These are phyloP conservation scores for Lepus europaeus DNA, from an alignment of 2,113 vertebrate genomes.

Conservation along the genomic window DNA sequence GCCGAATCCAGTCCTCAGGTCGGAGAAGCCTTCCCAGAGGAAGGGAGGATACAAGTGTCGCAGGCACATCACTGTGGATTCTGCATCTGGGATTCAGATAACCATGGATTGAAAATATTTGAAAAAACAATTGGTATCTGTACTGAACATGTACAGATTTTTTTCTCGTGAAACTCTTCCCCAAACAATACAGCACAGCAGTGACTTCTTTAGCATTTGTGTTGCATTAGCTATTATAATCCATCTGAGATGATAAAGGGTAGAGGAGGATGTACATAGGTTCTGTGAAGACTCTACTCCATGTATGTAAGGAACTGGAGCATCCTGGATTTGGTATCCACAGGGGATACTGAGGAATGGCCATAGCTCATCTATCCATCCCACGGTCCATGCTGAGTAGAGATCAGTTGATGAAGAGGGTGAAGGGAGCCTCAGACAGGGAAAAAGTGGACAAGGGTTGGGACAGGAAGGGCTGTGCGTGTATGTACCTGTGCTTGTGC, in stretches of 20 bases:
- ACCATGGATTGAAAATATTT: neutral
- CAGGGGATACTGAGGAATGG: neutral
- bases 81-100: neutral
- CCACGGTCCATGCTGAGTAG: neutral
- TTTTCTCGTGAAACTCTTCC: neutral
- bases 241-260: neutral
- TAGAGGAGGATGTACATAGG: neutral
- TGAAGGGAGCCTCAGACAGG: neutral
- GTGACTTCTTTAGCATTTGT: neutral
- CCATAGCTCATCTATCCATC: neutral
- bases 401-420: neutral
- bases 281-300: neutral
- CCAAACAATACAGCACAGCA: neutral
- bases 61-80: neutral
- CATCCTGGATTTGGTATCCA: neutral
- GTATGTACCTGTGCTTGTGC: neutral
- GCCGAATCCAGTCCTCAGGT: neutral
- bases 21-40: neutral
- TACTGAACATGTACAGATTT: neutral
- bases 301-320: neutral
- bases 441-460: neutral
- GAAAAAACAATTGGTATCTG: neutral
- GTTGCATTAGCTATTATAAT: neutral
- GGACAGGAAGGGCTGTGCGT: neutral
- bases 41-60: neutral